Base-by-base conservation (phyloP, 2,113 vertebrate genomes). In the Misgurnus mizolepis region DNA sequence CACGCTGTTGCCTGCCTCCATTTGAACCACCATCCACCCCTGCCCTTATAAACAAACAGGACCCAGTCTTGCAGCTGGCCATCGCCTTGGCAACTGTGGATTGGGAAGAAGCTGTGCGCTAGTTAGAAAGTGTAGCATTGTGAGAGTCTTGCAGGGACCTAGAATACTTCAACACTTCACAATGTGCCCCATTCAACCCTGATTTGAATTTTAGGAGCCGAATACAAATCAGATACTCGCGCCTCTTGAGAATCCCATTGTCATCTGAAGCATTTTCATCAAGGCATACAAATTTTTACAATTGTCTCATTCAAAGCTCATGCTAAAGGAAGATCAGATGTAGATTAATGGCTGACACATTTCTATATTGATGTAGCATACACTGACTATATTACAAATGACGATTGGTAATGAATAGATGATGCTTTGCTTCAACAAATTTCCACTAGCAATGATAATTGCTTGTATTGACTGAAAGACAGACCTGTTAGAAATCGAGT, bases 31-130 rank as follows among this genome's bases (percentile, higher is more conserved):
- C 89, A 89, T 90, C 86, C 92, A 91, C 90, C 75, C 83, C 86
- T 89, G 88, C 89, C 89, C 88, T 88, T 88, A 90, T 91, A 91
- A 92, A 93, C 90, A 89, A 85, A 92, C 91, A 93, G 90, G 90
- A 86, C 88, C 64, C 84, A 88, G 89, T 86, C 89, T 91, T 84
- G 91, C 90, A 93, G 92, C 91, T 92, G 91, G 90, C 90, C 91
- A 93, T 93, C 89, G 86, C 93, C 92, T 88, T 93, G 91, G 92
- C 90, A 93, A 93, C 92, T 53, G 87, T 80, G 87, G 90, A 89
- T 86, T 90, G 84, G 86, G 82, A 91, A 84, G 87, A 87, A 91
- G 86, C 87, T 85, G 88, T 85, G 84, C 72, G 84, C 82, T 89
- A 87, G 88, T 91, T 91, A 87, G 89, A 90, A 91, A 92, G 91